phyloP scores from a whole-genome alignment of 2,888 invertebrate species.

The Phengaris alcon region DNA sequence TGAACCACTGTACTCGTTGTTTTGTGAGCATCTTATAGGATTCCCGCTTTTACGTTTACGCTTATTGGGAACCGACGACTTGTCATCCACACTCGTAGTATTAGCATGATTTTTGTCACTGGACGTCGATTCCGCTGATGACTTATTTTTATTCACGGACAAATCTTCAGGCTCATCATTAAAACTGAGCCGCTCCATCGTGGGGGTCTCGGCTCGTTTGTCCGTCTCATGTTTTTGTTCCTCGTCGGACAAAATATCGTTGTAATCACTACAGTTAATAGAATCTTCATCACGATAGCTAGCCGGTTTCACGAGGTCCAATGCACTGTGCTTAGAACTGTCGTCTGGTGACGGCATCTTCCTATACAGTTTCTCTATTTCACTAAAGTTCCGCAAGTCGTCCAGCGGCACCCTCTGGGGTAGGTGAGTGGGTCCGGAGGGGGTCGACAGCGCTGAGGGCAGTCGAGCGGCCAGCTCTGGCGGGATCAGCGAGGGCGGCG shows the following conservation, averaged over 20 bases:
- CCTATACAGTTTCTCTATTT: constrained; percentile 77
- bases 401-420: constrained; percentile 76
- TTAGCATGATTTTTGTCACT: constrained; percentile 50
- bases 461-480: constrained; percentile 76
- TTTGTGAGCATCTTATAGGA: constrained; percentile 86
- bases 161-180: constrained; percentile 84
- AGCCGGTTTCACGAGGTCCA: constrained; percentile 61
- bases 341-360: constrained; percentile 64
- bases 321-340: constrained; percentile 50
- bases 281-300: constrained; percentile 58
- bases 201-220: constrained; percentile 50
- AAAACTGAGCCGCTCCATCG: constrained; percentile 60
- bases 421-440: constrained; percentile 64
- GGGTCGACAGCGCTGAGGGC: constrained; percentile 56
- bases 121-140: constrained; percentile 58
- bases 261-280: constrained; percentile 64
- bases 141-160: constrained; percentile 82
- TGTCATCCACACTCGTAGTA: constrained; percentile 68
- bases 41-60: constrained; percentile 90
- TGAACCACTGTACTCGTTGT: constrained; percentile 69
- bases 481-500: constrained; percentile 83
- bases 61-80: constrained; percentile 80
- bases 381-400: constrained; percentile 74
- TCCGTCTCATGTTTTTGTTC: constrained; percentile 56
- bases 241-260: constrained; percentile 61